A percentile compares a stretch with the other conserved stretches of the same genome.
These are phyloP conservation scores for Hippocampus barbouri DNA, from an alignment of 2,113 vertebrate genomes.

Conservation along the genomic window DNA sequence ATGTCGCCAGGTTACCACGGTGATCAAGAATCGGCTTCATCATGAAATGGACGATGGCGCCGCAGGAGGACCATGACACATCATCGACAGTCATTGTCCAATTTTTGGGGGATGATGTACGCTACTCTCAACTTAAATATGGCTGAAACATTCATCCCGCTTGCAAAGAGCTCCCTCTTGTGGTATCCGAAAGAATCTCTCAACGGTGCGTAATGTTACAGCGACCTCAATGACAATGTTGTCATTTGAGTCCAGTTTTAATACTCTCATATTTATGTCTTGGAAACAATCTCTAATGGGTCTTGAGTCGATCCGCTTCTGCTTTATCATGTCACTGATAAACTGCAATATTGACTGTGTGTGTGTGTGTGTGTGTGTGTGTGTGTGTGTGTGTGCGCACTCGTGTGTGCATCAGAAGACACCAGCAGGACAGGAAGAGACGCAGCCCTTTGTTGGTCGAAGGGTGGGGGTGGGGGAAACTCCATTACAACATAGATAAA, in stretches of 20 bases:
- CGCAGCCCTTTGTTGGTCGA: slow-evolving; percentile 52
- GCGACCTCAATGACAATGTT: background rate
- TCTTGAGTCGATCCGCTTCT: too few species aligned
- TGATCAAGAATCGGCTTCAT: background rate
- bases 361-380: slow-evolving; percentile 8
- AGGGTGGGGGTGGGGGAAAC: slow-evolving; percentile 22
- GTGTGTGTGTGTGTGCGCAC: slow-evolving; percentile 4
- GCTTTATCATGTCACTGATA: too few species aligned
- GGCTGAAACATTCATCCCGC: background rate
- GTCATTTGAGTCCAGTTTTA: too few species aligned
- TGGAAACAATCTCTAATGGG: background rate
- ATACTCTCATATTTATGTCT: too few species aligned
- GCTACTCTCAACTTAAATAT: too few species aligned
- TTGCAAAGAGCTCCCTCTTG: background rate
- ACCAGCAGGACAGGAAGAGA: slow-evolving; percentile 41
- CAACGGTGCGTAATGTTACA: background rate
- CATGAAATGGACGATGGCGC: background rate
- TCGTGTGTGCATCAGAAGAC: background rate
- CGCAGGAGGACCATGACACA: background rate
- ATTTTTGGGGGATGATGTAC: too few species aligned
- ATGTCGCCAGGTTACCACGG: background rate
- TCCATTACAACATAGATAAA: background rate
- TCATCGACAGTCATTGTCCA: background rate
- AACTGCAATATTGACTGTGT: background rate
- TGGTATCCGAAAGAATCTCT: background rate